Conservation (phyloP, 53 echinoderm and acorn worm genomes). For the Apostichopus leukothele region DNA sequence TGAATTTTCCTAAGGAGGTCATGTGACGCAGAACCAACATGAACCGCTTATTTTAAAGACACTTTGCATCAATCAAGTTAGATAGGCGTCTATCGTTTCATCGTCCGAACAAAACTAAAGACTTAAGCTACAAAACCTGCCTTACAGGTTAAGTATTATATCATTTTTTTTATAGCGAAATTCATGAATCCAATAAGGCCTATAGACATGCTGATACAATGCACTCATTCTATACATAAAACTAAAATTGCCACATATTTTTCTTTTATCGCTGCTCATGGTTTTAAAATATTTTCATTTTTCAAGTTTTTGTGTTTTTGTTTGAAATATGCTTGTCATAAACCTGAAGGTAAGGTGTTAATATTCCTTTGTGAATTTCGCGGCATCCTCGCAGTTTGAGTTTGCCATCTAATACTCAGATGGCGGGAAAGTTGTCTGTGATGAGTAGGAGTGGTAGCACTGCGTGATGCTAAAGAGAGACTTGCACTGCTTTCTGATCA, state of each 20-base stretch:
- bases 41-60: not conserved
- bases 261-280: not conserved
- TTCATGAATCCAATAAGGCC: too few relatives aligned
- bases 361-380: not conserved
- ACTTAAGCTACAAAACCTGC: too few relatives aligned
- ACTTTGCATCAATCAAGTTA: too few relatives aligned
- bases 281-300: too few relatives aligned
- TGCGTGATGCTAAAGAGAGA: conserved; percentile 8
- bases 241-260: too few relatives aligned
- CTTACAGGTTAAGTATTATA: too few relatives aligned
- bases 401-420: conserved; percentile 33
- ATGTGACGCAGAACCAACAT: not conserved
- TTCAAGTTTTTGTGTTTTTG: not conserved
- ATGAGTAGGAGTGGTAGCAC: not conserved
- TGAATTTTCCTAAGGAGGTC: not conserved
- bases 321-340: not conserved
- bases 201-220: too few relatives aligned
- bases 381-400: not conserved
- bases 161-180: not conserved
- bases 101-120: too few relatives aligned
- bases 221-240: too few relatives aligned
- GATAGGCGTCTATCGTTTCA: not conserved
- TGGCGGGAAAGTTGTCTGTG: conserved; percentile 40
- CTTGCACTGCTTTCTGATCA: conserved; percentile 25
- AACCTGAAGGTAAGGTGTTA: conserved; percentile 30